These are phyloP conservation scores for Sinopyrophorus schimmeli DNA, from an alignment of 2,888 invertebrate species.

Conservation along the genomic window DNA sequence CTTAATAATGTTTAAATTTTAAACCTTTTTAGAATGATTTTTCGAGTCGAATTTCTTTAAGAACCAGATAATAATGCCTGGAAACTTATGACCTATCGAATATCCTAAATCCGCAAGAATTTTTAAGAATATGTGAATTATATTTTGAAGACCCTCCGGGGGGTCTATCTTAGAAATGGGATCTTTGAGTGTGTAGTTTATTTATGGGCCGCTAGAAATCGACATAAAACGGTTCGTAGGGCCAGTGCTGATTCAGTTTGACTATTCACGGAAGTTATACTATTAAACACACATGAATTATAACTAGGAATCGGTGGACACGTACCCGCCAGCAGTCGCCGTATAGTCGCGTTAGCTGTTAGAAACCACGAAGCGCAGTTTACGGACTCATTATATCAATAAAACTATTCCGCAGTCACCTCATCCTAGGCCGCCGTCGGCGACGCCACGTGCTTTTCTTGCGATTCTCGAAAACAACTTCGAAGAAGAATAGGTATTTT, in stretches of 20 bases:
- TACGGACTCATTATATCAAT: slow-evolving; percentile 44
- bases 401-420: slow-evolving; percentile 44
- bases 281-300: slow-evolving; percentile 16
- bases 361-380: slow-evolving; percentile 29
- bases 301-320: slow-evolving; percentile 29
- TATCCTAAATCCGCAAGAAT: no score
- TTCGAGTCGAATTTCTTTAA: no score
- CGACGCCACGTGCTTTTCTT: slow-evolving; percentile 45
- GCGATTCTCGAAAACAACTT: slow-evolving; percentile 46
- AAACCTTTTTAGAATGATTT: no score
- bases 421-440: slow-evolving; percentile 35
- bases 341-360: slow-evolving; percentile 36
- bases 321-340: slow-evolving; percentile 42
- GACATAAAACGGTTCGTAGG: slow-evolving; percentile 11
- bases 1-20: no score
- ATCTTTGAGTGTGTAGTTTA: slow-evolving; percentile 4
- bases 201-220: slow-evolving; percentile 11
- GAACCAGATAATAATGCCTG: no score
- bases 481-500: slow-evolving; percentile 49
- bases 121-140: no score
- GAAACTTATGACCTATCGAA: no score
- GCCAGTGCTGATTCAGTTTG: slow-evolving; percentile 28
- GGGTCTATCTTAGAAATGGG: no score
- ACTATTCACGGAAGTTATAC: slow-evolving; percentile 22
- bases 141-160: no score